Evolutionary conservation across 2,113 vertebrate genomes (phyloP).

Genomic region (Gracilinanus agilis): DNA sequence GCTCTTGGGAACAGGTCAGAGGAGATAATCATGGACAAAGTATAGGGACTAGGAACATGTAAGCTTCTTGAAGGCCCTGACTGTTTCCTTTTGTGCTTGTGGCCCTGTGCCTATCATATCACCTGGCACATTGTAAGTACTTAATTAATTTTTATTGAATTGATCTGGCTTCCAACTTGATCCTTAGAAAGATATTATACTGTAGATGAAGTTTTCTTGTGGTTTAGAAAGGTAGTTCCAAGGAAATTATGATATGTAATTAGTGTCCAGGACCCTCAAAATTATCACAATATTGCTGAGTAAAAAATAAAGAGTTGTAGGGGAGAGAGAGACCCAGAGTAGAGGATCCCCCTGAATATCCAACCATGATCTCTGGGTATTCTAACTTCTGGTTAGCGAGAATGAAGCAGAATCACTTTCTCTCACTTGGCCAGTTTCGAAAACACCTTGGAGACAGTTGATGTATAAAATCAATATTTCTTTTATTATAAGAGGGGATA

Average conservation of each 20-base stretch:
- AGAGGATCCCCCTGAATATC: too few species aligned
- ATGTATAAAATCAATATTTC: too few species aligned
- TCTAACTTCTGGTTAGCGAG: too few species aligned
- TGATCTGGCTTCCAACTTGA: not conserved
- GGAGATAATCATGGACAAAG: not conserved
- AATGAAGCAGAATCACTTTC: too few species aligned
- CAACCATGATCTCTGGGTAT: too few species aligned
- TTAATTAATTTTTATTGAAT: not conserved
- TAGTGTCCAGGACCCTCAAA: not conserved
- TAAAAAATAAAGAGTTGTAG: too few species aligned
- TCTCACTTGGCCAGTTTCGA: too few species aligned
- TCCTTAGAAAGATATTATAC: not conserved
- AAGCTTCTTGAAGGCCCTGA: not conserved
- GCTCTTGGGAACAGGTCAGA: not conserved
- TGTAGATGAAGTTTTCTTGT: not conserved
- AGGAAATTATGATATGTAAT: not conserved
- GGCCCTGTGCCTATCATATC: not conserved
- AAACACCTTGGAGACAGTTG: too few species aligned
- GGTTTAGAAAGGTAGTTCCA: constrained; percentile 13
- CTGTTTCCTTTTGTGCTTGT: not conserved
- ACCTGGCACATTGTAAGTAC: not conserved
- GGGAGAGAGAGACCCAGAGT: too few species aligned
- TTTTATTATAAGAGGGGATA: too few species aligned
- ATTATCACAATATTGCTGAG: not conserved
- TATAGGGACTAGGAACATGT: not conserved